phyloP scores from a whole-genome alignment of 1,140 invertebrate genomes.

The Solenopsis fugax region DNA sequence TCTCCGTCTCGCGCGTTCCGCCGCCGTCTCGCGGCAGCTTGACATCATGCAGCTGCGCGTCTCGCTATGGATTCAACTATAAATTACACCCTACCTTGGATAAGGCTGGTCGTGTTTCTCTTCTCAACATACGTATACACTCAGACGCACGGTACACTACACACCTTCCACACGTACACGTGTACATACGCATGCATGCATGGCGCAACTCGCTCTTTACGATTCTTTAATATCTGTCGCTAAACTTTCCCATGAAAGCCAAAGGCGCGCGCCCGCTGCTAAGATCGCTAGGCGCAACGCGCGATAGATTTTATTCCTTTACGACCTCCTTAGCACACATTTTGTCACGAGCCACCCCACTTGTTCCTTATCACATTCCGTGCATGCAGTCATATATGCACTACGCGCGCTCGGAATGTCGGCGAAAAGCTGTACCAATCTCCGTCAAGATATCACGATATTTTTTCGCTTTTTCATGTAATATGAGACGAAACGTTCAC shows the following conservation, averaged over 20 bases:
- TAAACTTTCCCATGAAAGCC: conserved; percentile 67
- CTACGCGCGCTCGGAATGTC: neutral
- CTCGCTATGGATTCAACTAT: conserved; percentile 76
- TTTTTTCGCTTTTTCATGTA: neutral
- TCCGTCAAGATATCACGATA: conserved; percentile 1
- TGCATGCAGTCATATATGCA: conserved; percentile 14
- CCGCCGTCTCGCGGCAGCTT: neutral
- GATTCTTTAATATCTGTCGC: conserved; percentile 60
- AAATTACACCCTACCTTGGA: conserved; percentile 73
- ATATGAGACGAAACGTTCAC: neutral
- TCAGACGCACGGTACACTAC: no score
- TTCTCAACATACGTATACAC: neutral
- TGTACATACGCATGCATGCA: neutral
- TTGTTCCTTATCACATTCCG: conserved; percentile 39
- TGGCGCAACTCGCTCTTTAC: conserved; percentile 27
- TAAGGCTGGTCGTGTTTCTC: conserved; percentile 56
- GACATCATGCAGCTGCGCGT: conserved; percentile 68
- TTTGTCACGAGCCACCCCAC: conserved; percentile 51
- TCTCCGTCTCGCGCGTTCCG: neutral
- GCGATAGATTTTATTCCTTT: conserved; percentile 35
- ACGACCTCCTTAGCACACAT: conserved; percentile 35
- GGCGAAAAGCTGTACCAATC: conserved; percentile 5
- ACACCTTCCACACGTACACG: no score
- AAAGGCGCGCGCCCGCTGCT: neutral
- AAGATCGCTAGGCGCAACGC: conserved; percentile 6